These are phyloP conservation scores for Luffia ferchaultella DNA, from an alignment of 2,888 invertebrate genomes.

Conservation along the genomic window DNA sequence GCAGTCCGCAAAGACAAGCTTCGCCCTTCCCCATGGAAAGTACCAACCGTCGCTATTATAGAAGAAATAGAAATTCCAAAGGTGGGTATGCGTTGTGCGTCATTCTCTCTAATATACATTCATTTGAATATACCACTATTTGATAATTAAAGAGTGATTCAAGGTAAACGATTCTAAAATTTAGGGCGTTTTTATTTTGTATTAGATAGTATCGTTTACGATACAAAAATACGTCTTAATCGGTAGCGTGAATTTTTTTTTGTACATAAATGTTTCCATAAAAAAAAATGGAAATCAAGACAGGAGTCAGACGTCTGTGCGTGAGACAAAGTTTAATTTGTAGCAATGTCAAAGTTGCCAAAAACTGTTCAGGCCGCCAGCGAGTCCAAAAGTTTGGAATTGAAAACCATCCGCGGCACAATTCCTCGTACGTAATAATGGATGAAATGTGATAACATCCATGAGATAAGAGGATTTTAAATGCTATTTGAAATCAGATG, in stretches of 20 bases:
- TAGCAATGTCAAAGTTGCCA: neutral
- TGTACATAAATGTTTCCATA: no score
- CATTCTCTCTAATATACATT: no score
- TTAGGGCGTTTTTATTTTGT: no score
- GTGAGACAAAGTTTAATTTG: neutral
- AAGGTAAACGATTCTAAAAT: no score
- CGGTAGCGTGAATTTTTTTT: no score
- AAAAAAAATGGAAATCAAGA: neutral
- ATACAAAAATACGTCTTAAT: no score
- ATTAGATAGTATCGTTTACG: no score
- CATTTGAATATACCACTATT: no score
- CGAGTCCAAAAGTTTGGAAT: neutral
- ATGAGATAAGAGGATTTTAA: no score
- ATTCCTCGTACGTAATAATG: neutral
- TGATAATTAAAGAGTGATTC: no score
- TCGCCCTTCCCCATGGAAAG: conserved; percentile 77
- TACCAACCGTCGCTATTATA: conserved; percentile 67
- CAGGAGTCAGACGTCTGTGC: neutral
- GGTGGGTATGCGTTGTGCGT: conserved; percentile 31
- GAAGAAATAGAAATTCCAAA: conserved; percentile 54
- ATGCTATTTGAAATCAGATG: no score
- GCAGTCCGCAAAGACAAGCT: conserved; percentile 71
- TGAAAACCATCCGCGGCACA: neutral
- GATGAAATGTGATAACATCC: neutral
- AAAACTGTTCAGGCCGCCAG: neutral